Percentiles rank a stretch among this genome's conserved stretches.
These are phyloP conservation scores for Leptatherina wallacei DNA, from an alignment of 2,797 vertebrate genomes.

Conservation along the genomic window DNA sequence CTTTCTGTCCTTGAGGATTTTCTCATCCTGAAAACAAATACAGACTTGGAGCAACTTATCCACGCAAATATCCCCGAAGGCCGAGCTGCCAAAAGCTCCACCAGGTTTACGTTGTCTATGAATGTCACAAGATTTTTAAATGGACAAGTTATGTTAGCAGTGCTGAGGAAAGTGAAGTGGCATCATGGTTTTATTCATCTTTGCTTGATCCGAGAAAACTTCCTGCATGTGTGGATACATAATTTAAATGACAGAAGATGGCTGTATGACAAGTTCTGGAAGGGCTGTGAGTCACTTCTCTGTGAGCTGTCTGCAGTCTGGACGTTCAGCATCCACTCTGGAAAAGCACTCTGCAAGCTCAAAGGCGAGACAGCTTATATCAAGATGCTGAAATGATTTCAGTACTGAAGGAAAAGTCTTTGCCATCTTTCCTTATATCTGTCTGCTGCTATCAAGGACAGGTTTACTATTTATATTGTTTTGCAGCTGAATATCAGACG, in stretches of 20 bases:
- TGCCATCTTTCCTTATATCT: neutral
- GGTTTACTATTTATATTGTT: too few relatives aligned
- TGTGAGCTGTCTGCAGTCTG: constrained; percentile 6
- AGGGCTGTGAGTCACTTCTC: neutral
- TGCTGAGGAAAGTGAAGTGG: neutral
- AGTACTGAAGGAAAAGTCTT: neutral
- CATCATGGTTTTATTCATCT: neutral
- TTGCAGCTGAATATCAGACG: too few relatives aligned
- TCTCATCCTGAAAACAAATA: constrained; percentile 11
- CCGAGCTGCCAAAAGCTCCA: neutral
- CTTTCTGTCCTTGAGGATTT: constrained; percentile 12
- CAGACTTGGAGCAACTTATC: neutral
- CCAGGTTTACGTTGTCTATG: neutral
- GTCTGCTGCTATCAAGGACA: neutral
- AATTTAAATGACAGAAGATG: neutral
- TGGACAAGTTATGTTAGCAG: neutral
- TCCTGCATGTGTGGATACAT: neutral
- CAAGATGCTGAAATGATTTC: constrained; percentile 22
- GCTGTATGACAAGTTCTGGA: neutral
- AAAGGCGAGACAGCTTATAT: neutral
- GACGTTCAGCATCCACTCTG: constrained; percentile 8
- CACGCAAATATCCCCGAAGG: neutral
- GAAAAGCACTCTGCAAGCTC: constrained; percentile 27
- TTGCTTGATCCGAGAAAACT: neutral
- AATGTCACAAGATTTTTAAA: neutral